phyloP scores from a whole-genome alignment of 2,113 vertebrate genomes.

The Malurus cyaneus region DNA sequence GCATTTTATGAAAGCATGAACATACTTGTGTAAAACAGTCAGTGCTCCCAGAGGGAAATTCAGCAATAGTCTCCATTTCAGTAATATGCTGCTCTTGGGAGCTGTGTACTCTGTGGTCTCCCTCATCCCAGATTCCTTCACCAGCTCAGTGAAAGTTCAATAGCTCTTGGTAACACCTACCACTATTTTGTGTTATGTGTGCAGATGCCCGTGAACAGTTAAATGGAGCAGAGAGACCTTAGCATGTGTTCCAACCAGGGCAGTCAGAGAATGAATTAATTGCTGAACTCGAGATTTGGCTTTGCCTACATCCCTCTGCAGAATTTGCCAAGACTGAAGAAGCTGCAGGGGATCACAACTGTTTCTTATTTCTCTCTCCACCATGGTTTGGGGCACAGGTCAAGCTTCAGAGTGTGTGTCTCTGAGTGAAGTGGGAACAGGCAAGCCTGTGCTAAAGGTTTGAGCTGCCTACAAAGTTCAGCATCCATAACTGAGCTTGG shows the following conservation, averaged over 20 bases:
- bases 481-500: neutral
- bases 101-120: neutral
- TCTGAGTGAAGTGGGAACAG: neutral
- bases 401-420: neutral
- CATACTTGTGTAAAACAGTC: neutral
- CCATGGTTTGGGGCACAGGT: neutral
- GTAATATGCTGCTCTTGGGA: neutral
- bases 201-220: neutral
- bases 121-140: neutral
- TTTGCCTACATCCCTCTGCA: neutral
- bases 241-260: neutral
- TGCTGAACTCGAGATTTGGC: conserved; percentile 3
- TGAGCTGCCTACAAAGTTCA: neutral
- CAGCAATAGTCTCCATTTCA: neutral
- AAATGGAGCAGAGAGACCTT: conserved; percentile 38
- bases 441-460: neutral
- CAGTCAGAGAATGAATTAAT: neutral
- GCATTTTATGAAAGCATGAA: conserved; percentile 29
- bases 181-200: neutral
- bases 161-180: neutral
- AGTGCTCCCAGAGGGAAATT: neutral
- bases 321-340: conserved; percentile 20
- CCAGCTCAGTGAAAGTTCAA: neutral
- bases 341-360: neutral
- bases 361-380: neutral